A percentile compares a stretch with the other conserved stretches of the same genome.
Evolutionary conservation across 2,888 invertebrate species (phyloP).

Genomic region (Leucozona laternaria): DNA sequence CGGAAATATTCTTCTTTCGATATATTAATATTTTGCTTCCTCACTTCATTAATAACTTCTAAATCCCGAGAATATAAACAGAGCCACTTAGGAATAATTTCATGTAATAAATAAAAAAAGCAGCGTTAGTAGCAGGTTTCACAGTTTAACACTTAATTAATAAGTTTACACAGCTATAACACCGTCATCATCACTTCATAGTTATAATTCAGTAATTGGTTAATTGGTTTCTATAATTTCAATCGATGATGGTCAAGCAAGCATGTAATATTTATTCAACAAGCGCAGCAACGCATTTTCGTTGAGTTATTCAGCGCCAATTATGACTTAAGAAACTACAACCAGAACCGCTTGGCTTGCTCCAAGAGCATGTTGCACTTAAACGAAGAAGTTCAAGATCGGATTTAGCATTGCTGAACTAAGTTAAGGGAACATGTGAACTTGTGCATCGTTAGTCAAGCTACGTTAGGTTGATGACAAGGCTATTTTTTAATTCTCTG

Average conservation of each 20-base stretch:
- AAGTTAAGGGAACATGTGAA: not conserved
- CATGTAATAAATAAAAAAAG: not conserved
- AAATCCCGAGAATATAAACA: too few species aligned
- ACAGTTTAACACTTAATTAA: conserved; percentile 13
- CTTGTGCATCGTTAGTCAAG: not conserved
- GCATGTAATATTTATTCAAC: conserved; percentile 58
- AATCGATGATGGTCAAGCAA: conserved; percentile 32
- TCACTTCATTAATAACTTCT: too few species aligned
- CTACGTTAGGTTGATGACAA: conserved; percentile 8
- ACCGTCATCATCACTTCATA: conserved; percentile 7
- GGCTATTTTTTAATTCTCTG: not conserved
- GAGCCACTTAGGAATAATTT: not conserved
- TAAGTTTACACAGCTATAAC: not conserved
- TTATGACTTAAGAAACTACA: conserved; percentile 26
- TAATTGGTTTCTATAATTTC: conserved; percentile 34
- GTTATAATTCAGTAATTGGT: conserved; percentile 20
- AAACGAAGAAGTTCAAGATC: conserved; percentile 35
- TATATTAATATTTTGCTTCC: too few species aligned
- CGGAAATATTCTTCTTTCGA: too few species aligned
- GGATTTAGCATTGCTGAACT: not conserved
- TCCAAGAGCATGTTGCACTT: not conserved
- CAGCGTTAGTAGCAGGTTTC: not conserved
- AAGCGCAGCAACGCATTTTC: conserved; percentile 29
- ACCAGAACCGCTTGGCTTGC: conserved; percentile 25
- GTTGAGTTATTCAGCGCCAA: conserved; percentile 48